phyloP scores from a whole-genome alignment of 2,113 vertebrate species.

The Glaucomys volans region DNA sequence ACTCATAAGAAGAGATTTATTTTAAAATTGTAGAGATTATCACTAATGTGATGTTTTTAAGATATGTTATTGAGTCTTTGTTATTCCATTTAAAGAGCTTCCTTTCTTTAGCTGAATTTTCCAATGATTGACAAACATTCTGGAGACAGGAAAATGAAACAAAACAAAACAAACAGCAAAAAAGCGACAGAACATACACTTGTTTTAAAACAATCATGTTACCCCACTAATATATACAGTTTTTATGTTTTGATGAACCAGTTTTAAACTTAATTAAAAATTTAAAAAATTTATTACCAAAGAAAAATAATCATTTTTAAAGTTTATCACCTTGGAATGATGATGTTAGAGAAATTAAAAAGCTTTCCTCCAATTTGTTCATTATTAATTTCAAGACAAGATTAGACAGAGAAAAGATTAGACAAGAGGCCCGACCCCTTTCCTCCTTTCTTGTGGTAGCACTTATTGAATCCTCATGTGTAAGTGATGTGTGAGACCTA shows the following conservation, averaged over 20 bases:
- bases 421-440: background rate
- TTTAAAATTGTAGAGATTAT: constrained; percentile 53
- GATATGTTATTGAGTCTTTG: background rate
- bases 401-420: no score
- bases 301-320: background rate
- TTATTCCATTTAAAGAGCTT: background rate
- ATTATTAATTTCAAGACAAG: background rate
- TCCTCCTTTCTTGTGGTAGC: background rate
- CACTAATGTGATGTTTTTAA: background rate
- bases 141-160: background rate
- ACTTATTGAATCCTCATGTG: background rate
- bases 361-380: background rate
- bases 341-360: constrained; percentile 12
- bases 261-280: background rate
- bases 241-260: background rate
- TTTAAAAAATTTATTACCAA: background rate
- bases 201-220: no score
- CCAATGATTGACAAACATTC: background rate
- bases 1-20: background rate
- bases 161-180: background rate
- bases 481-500: background rate
- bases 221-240: no score
- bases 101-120: background rate
- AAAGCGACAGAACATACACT: background rate
- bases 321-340: background rate